Evolutionary conservation across 2,113 vertebrate species (phyloP), one percentile per base, ranked within the genome.

Genomic region (Dasypus novemcinctus): DNA sequence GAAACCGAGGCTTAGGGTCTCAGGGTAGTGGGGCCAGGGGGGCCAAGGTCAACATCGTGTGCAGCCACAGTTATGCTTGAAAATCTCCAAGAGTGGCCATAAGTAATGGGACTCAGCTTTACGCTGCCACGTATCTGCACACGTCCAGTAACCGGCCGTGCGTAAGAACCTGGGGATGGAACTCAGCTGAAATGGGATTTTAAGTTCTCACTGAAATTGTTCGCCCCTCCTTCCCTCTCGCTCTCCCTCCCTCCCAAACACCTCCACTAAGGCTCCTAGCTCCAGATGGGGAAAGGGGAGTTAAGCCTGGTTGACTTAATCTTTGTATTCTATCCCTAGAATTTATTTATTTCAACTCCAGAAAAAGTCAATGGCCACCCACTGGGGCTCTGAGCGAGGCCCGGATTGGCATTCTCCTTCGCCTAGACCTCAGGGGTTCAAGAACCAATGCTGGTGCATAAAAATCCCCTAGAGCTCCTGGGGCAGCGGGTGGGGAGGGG

Each of bases 381-480:
- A 23, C 31, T 38, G 23, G 88, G 49, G 31, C 33, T n/a, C 15
- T 1, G 86, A 79, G 31, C n/a, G 54, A 18, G 38, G 27, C 21
- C 41, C 5, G 5, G 31, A 2, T 2, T 1, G 46, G 2, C 8
- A 46, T 25, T 36, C 25, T 49, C 33, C 43, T 63, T 68, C 25
- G 57, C 59, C 21, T 5, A 25, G 52, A 18, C 17, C 13, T 10
- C 18, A 7, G 33, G 33, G 23, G 7, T 29, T 31, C 17, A n/a
- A 2, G 4, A 15, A 36, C 12, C 12, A n/a, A 5, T 0, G n/a
- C 8, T 0, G n/a, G 64, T 8, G 33, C 13, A 0, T 14, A 0
- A 20, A 38, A 38, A 3, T 8, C 14, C 38, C 33, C 46, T 29
- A 8, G 63, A 12, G 36, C 2, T 1, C 12, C 43, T 36, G 52